Conservation (phyloP, 2,888 invertebrate species). For the Nephrotoma guestfalica region DNA sequence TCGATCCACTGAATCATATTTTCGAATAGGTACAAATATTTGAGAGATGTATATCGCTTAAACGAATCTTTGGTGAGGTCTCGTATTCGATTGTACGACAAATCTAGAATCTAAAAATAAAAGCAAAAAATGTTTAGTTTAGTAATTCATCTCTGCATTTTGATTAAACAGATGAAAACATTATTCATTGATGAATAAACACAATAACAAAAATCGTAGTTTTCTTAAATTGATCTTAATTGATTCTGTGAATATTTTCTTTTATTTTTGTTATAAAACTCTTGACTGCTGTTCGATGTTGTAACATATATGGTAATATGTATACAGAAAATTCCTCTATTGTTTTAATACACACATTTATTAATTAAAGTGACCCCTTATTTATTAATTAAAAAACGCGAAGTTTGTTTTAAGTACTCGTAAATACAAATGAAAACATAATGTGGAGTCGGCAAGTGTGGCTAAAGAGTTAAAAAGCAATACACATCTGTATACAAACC, state of each 20-base stretch:
- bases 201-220: neutral
- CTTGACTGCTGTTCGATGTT: neutral
- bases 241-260: neutral
- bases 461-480: neutral
- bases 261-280: neutral
- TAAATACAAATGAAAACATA: neutral
- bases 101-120: slow-evolving; percentile 8
- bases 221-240: neutral
- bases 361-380: neutral
- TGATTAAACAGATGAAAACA: neutral
- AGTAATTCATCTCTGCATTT: neutral
- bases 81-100: slow-evolving; percentile 7
- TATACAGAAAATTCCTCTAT: neutral
- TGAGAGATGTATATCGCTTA: neutral
- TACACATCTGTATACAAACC: neutral
- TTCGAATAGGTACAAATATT: slow-evolving; percentile 7
- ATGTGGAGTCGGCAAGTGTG: neutral
- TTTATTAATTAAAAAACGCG: neutral
- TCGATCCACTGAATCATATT: slow-evolving; percentile 6
- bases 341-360: neutral
- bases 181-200: neutral
- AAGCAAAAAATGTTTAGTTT: neutral
- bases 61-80: slow-evolving; percentile 6
- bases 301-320: neutral
- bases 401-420: neutral